Evolutionary conservation across 2,797 vertebrate species (phyloP).

Genomic region (Austrolebias charrua): DNA sequence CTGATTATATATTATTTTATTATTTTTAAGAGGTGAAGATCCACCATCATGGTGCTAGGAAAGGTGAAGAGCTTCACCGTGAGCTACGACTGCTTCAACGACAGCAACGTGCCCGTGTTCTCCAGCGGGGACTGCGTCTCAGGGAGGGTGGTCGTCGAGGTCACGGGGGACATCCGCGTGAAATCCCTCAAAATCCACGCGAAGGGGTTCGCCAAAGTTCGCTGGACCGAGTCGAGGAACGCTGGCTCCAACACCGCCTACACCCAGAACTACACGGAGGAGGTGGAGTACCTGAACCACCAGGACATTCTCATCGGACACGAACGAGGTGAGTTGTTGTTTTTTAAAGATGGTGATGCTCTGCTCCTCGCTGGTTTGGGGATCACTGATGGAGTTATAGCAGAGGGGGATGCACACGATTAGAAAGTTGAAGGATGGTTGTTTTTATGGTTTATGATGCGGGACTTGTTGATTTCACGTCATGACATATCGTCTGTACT

Average conservation of each 20-base stretch:
- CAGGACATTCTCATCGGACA: slow-evolving; percentile 95
- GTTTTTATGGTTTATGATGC: background rate
- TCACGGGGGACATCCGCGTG: slow-evolving; percentile 95
- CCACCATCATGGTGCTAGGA: slow-evolving; percentile 74
- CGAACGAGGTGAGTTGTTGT: slow-evolving; percentile 88
- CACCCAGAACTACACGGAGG: slow-evolving; percentile 98
- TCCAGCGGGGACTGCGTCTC: slow-evolving; percentile 99
- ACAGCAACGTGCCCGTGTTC: slow-evolving; percentile 94
- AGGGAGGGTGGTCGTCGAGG: slow-evolving; percentile 95
- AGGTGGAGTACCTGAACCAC: slow-evolving; percentile 98
- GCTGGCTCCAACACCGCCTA: slow-evolving; percentile 99
- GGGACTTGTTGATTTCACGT: no score
- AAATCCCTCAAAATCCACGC: slow-evolving; percentile 96
- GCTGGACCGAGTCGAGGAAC: slow-evolving; percentile 98
- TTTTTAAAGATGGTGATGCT: slow-evolving; percentile 49
- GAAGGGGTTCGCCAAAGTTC: slow-evolving; percentile 96
- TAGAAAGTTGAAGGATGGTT: background rate
- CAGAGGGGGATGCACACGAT: no score
- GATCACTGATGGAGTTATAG: slow-evolving; percentile 37
- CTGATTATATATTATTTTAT: slow-evolving; percentile 67
- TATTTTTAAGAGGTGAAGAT: slow-evolving; percentile 56
- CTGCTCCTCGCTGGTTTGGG: slow-evolving; percentile 36
- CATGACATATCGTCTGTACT: no score
- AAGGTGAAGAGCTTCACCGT: slow-evolving; percentile 84
- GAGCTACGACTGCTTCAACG: slow-evolving; percentile 98